Base-by-base conservation (phyloP, 1,140 invertebrate species). In the Sycobia sp. region DNA sequence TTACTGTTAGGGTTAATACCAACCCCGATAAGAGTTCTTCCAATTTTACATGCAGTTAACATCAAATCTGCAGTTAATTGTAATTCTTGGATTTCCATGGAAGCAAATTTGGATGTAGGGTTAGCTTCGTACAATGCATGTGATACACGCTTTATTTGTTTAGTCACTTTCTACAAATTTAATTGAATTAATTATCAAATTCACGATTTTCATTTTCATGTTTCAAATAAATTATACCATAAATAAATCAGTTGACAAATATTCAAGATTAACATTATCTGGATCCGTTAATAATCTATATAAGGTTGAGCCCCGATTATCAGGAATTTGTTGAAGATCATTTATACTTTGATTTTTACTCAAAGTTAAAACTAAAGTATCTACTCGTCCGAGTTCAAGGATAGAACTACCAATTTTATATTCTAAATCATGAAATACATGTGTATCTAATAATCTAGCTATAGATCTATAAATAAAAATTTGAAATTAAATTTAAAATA, bases 1-100 rank as follows among this genome's bases (percentile, higher is more conserved):
- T 85, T 86, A 64, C 83, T 84, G 46, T 84, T 81, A 41, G 86
- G 87, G 79, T 88, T 88, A 8, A 84, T 79, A n/a, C 87, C 87
- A 11, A 84, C 81, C 0, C 82, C 79, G 2, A 88, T 81, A 10
- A 89, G 68, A 8, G 84, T 82, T 55, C 85, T 79, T 4, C 86
- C 86, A 61, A 88, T 84, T 74, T 86, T 87, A 71, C 85, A 86
- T 11, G 87, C 85, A 0, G 86, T 83, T 11, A 88, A 66, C 83
- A 89, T 87, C 11, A 89, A 72, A 71, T 89, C 87, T 43, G 83
- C 83, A 1, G 87, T 84, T 3, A 89, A 67, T 36, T 85, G 84
- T 1, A 88, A 65, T 69, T 89, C 87, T 51, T 84, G 79, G 47
- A 86, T 79, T 16, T 87, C 81, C 72, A 83, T 83, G 5, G 77